A percentile compares a stretch with the other conserved stretches of the same genome.
Evolutionary conservation across 2,888 invertebrate genomes (phyloP).

Genomic region (Harpalus rubripes): DNA sequence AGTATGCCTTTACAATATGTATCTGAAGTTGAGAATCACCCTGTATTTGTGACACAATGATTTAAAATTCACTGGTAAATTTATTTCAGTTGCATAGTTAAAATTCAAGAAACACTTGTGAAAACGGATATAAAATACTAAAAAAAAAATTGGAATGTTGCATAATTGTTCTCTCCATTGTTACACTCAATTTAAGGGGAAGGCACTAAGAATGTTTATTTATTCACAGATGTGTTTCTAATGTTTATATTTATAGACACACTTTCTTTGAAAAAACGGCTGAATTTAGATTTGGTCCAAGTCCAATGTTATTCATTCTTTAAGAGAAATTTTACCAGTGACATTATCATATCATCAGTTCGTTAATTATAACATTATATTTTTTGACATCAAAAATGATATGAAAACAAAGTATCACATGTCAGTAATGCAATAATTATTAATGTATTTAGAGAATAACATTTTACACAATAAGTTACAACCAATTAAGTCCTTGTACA

Average conservation of each 20-base stretch:
- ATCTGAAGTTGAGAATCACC: too few species aligned
- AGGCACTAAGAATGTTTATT: background rate
- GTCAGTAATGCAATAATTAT: background rate
- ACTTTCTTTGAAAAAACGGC: background rate
- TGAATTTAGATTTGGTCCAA: slow-evolving; percentile 6
- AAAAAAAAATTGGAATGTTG: background rate
- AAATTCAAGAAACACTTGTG: too few species aligned
- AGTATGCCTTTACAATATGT: too few species aligned
- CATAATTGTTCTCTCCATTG: background rate
- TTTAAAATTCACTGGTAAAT: too few species aligned
- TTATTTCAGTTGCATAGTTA: too few species aligned
- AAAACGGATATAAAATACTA: background rate
- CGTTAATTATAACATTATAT: background rate
- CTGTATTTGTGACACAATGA: too few species aligned
- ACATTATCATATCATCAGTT: background rate
- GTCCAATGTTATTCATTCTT: slow-evolving; percentile 2
- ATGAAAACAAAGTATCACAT: background rate
- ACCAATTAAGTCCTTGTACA: too few species aligned
- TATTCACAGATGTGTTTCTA: slow-evolving; percentile 2
- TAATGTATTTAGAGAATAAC: background rate
- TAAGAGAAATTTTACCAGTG: background rate
- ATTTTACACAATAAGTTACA: too few species aligned
- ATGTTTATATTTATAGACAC: background rate
- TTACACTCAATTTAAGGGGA: slow-evolving; percentile 2
- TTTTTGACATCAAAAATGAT: background rate